Base-by-base conservation (phyloP, 37 sponge, comb jelly and placozoan species). In the Aphrocallistes beatrix region DNA sequence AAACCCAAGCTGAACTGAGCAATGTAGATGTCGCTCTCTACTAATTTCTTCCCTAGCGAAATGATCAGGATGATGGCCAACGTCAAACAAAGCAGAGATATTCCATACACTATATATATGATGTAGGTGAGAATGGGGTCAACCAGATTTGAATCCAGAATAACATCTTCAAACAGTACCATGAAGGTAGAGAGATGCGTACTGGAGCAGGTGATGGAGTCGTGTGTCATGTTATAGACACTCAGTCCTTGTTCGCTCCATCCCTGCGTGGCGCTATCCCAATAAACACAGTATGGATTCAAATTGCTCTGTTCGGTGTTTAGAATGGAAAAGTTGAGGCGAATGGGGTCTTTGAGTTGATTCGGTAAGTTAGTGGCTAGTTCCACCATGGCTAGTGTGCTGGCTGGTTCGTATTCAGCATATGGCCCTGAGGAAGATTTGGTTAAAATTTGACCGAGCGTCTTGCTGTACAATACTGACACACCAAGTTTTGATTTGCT, bases 311-410 rank as follows among this genome's bases (percentile, higher is more conserved):
- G 34, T 13, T 60, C 32, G 75, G 75, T 60, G 75, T 60, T 28
- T 6, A 60, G 34, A 60, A 60, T 21, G 34, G 75, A 21, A 60
- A 60, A 60, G 75, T 60, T 60, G 21, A 60, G 25, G 21, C n/a
- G 75, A 60, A 60, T 60, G 21, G 75, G 75, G 21, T 60, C 34
- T 19, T 6, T 60, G 28, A 60, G 34, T 60, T 60, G 75, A 13
- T 60, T 60, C 21, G 75, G 75, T 60, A 60, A 32, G n/a, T 60
- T 30, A 19, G 75, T 60, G 3, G 75, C 75, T 13, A 60, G 75
- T 60, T 60, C 75, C n/a, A 60, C 75, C 75, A 60, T 60, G 10
- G 34, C 75, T 19, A 60, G 75, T 32, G 75, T 60, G 75, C 75
- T 60, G n/a, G 17, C 75, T 19, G 75, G 75, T 60, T 32, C 75